Conservation (phyloP, 1,140 invertebrate genomes). For the Mactra quadrangularis region DNA sequence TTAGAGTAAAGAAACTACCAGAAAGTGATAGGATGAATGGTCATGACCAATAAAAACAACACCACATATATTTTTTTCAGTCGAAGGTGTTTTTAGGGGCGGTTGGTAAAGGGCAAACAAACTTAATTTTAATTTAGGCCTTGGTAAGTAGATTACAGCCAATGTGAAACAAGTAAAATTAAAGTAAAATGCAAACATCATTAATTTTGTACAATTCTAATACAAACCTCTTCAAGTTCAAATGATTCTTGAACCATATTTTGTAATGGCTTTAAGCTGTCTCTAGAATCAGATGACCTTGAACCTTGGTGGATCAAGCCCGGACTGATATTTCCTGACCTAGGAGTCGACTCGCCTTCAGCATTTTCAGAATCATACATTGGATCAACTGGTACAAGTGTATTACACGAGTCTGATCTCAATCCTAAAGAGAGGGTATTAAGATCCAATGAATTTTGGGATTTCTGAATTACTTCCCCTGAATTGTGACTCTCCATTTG, state of each 20-base stretch:
- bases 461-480: constrained; percentile 35
- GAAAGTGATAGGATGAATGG: no score
- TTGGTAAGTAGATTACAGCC: no score
- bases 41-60: no score
- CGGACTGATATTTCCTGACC: not conserved
- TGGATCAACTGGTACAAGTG: constrained; percentile 31
- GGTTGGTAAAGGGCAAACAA: no score
- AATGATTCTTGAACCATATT: constrained; percentile 32
- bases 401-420: constrained; percentile 50
- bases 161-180: no score
- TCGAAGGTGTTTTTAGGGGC: no score
- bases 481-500: constrained; percentile 9
- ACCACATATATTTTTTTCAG: no score
- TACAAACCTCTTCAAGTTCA: constrained; percentile 54
- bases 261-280: constrained; percentile 13
- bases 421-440: not conserved
- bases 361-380: constrained; percentile 10
- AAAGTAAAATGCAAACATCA: no score
- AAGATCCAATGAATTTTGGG: constrained; percentile 18
- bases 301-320: not conserved
- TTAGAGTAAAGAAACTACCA: no score
- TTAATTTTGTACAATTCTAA: not conserved
- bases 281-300: no score
- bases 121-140: no score
- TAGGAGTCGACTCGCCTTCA: constrained; percentile 24